Evolutionary conservation across 2,888 invertebrate genomes (phyloP).

Genomic region (Leptinotarsa tumamoca): DNA sequence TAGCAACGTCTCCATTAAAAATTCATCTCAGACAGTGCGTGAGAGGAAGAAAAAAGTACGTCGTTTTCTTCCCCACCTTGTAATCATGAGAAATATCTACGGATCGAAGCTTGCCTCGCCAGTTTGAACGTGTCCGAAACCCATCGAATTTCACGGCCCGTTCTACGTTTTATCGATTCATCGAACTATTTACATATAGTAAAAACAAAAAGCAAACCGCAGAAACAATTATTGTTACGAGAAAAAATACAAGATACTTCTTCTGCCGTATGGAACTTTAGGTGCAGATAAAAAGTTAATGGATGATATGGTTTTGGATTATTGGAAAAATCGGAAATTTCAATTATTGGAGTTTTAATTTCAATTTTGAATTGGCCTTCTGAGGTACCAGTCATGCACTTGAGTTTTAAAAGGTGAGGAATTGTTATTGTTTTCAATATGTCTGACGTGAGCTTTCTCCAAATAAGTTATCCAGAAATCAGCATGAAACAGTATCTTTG

Average conservation of each 20-base stretch:
- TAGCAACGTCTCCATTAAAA: constrained; percentile 30
- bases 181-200: constrained; percentile 31
- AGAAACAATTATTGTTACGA: constrained; percentile 26
- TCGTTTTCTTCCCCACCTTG: constrained; percentile 6
- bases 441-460: not conserved
- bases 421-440: not conserved
- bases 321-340: constrained; percentile 3
- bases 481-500: no score
- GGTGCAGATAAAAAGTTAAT: constrained; percentile 7
- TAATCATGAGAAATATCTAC: constrained; percentile 31
- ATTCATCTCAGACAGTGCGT: constrained; percentile 19
- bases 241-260: constrained; percentile 15
- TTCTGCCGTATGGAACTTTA: not conserved
- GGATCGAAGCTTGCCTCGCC: constrained; percentile 20
- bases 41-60: constrained; percentile 20
- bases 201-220: constrained; percentile 26
- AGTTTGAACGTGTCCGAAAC: constrained; percentile 35
- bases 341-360: not conserved
- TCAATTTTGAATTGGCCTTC: not conserved
- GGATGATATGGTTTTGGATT: constrained; percentile 19
- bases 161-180: constrained; percentile 22
- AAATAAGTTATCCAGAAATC: no score
- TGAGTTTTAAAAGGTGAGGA: not conserved
- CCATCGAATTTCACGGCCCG: constrained; percentile 36
- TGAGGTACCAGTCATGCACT: not conserved